Evolutionary conservation across 1,140 invertebrate species (phyloP).

Genomic region (Drosophila prosaltans): DNA sequence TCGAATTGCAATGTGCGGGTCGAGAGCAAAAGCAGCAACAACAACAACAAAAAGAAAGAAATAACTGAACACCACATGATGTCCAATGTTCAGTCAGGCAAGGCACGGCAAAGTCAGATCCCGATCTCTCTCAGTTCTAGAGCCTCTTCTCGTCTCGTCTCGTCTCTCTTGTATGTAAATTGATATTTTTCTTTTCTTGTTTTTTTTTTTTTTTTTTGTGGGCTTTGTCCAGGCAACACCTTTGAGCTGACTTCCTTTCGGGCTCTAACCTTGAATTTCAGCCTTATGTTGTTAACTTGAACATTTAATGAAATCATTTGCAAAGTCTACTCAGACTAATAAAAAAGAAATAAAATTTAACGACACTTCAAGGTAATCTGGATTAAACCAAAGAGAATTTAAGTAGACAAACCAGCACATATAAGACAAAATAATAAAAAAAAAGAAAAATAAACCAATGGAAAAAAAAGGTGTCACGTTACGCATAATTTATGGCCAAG

Average conservation of each 20-base stretch:
- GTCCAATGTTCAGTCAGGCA: slow-evolving; percentile 47
- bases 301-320: slow-evolving; percentile 77
- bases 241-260: slow-evolving; percentile 58
- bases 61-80: slow-evolving; percentile 59
- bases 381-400: neutral
- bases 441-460: slow-evolving; percentile 40
- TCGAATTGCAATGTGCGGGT: slow-evolving; percentile 76
- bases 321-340: slow-evolving; percentile 49
- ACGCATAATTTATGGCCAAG: slow-evolving; percentile 80
- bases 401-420: neutral
- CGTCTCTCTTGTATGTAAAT: slow-evolving; percentile 63
- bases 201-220: neutral
- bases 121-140: neutral
- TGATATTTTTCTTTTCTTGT: slow-evolving; percentile 59
- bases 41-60: slow-evolving; percentile 4
- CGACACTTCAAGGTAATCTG: slow-evolving; percentile 47
- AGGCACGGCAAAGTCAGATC: slow-evolving; percentile 18
- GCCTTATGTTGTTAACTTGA: slow-evolving; percentile 65
- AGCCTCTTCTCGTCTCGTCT: neutral
- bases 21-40: slow-evolving; percentile 21
- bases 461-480: slow-evolving; percentile 82
- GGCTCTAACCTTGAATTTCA: slow-evolving; percentile 58
- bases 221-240: slow-evolving; percentile 45
- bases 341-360: slow-evolving; percentile 72
- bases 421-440: slow-evolving; percentile 7